Evolutionary conservation across 2,888 invertebrate genomes (phyloP).

Genomic region (Xanthia icteritia): DNA sequence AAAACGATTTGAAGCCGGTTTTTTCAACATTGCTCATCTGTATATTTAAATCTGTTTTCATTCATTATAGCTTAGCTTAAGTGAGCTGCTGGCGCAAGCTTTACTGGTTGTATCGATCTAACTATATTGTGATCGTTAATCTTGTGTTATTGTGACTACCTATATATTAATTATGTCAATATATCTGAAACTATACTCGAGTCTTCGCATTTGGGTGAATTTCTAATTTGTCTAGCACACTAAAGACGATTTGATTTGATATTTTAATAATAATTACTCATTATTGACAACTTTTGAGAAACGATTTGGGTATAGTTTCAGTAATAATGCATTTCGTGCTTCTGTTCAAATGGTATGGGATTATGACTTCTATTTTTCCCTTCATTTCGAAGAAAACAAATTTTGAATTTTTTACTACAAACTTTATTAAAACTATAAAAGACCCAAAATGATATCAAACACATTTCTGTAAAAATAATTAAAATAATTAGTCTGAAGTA

Average conservation of each 20-base stretch:
- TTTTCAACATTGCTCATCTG: neutral
- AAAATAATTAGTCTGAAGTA: too few species aligned
- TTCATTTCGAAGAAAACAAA: neutral
- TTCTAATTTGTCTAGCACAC: neutral
- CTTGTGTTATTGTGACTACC: slow-evolving; percentile 57
- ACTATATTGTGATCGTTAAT: slow-evolving; percentile 50
- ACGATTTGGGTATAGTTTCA: slow-evolving; percentile 42
- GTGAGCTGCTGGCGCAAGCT: slow-evolving; percentile 54
- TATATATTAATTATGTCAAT: slow-evolving; percentile 37
- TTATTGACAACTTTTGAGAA: neutral
- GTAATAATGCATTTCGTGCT: slow-evolving; percentile 48
- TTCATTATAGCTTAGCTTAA: slow-evolving; percentile 26
- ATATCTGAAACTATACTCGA: slow-evolving; percentile 34
- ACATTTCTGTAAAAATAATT: neutral
- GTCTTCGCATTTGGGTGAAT: neutral
- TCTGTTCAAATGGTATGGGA: slow-evolving; percentile 59
- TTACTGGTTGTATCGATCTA: slow-evolving; percentile 55
- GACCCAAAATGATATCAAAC: neutral
- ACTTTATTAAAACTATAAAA: neutral
- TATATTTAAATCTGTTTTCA: neutral
- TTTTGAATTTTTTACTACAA: neutral
- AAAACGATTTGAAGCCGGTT: neutral
- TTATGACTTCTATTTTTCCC: slow-evolving; percentile 33
- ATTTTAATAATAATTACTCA: neutral
- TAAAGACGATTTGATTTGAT: neutral